phyloP scores from a whole-genome alignment of 2,113 vertebrate genomes.

The Halichoeres trimaculatus region DNA sequence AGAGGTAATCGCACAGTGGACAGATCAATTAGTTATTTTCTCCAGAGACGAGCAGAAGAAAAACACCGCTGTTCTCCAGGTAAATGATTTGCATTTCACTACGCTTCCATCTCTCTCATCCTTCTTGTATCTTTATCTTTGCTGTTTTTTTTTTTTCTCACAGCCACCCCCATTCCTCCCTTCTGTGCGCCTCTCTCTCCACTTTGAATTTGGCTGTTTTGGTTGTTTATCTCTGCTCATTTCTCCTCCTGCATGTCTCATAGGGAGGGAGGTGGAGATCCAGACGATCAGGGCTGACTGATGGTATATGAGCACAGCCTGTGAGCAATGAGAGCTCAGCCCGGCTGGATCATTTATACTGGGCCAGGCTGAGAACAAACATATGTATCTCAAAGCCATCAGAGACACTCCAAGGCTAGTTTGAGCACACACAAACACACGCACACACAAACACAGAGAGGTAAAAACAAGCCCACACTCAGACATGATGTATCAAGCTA shows the following conservation, averaged over 20 bases:
- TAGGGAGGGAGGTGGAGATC: slow-evolving; percentile 68
- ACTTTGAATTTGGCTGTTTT: slow-evolving; percentile 64
- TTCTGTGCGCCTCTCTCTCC: slow-evolving; percentile 35
- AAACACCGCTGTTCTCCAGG: slow-evolving; percentile 61
- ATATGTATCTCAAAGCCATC: slow-evolving; percentile 65
- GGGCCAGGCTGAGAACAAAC: slow-evolving; percentile 48
- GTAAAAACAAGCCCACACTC: slow-evolving; percentile 6
- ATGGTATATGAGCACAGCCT: slow-evolving; percentile 66
- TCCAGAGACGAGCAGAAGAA: slow-evolving; percentile 58
- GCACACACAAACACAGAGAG: slow-evolving; percentile 5
- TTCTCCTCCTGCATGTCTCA: slow-evolving; percentile 60
- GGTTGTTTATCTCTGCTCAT: slow-evolving; percentile 72
- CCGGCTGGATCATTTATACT: slow-evolving; percentile 69
- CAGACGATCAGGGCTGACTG: slow-evolving; percentile 70
- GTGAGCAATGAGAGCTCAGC: slow-evolving; percentile 67
- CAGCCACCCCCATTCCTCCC: slow-evolving; percentile 8
- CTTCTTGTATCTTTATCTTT: slow-evolving; percentile 50
- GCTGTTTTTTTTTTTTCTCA: slow-evolving; percentile 16
- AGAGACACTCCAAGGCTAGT: slow-evolving; percentile 49
- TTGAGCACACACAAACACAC: slow-evolving; percentile 11
- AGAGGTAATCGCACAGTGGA: slow-evolving; percentile 79
- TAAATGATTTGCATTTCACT: slow-evolving; percentile 66
- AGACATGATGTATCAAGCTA: slow-evolving; percentile 13
- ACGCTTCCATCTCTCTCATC: slow-evolving; percentile 59
- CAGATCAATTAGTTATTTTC: slow-evolving; percentile 82